Percentiles rank a stretch among this genome's conserved stretches.
phyloP scores from a whole-genome alignment of 2,797 vertebrate genomes.

The Bryconaethiops microstoma region DNA sequence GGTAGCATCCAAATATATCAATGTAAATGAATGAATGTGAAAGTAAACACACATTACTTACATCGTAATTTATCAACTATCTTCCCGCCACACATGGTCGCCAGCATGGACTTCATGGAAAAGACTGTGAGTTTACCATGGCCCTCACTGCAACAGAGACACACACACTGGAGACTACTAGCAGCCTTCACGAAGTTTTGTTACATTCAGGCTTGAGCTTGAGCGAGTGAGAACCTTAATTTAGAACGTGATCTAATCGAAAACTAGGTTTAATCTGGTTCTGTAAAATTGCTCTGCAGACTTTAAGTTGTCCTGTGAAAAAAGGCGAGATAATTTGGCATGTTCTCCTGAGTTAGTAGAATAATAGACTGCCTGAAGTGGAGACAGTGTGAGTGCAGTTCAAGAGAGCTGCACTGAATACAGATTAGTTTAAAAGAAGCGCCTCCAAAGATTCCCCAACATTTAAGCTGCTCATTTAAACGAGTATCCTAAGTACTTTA shows the following conservation, averaged over 20 bases:
- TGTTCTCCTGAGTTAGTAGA: slow-evolving; percentile 2
- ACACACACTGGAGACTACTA: not conserved
- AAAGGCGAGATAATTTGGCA: not conserved
- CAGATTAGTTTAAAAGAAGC: slow-evolving; percentile 1
- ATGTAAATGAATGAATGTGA: not conserved
- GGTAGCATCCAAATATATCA: no score
- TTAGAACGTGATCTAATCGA: not conserved
- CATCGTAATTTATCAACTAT: slow-evolving; percentile 97
- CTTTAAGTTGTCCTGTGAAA: slow-evolving; percentile 12
- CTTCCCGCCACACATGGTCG: slow-evolving; percentile 97
- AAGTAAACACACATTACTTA: slow-evolving; percentile 72
- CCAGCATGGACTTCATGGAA: slow-evolving; percentile 95
- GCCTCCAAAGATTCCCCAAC: slow-evolving; percentile 5
- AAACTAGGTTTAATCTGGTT: not conserved
- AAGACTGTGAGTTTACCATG: slow-evolving; percentile 96
- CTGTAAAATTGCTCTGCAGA: not conserved
- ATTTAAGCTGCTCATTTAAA: not conserved
- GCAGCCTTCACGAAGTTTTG: not conserved
- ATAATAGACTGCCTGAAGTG: slow-evolving; percentile 18
- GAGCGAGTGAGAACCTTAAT: not conserved
- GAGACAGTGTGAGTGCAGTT: not conserved
- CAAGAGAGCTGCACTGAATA: not conserved
- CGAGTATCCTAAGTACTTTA: not conserved
- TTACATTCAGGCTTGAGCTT: not conserved
- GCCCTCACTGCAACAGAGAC: slow-evolving; percentile 85